Base-by-base conservation (phyloP, 2,888 invertebrate species). In the Acanthococcus lagerstroemiae region DNA sequence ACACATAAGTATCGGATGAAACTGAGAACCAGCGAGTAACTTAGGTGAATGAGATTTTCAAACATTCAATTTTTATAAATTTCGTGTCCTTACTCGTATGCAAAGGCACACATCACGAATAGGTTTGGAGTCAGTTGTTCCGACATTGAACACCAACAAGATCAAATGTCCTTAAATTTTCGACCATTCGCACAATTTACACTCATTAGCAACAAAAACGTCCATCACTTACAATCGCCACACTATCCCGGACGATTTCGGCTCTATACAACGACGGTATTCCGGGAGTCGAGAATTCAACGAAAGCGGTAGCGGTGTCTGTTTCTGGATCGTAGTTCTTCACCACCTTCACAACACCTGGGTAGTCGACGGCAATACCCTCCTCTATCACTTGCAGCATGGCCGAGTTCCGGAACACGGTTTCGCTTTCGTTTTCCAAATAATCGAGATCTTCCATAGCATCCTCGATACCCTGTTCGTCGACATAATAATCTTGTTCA, bases 391-490 rank as follows among this genome's bases (percentile, higher is more conserved):
- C 27, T 52, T 50, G 24, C 4, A 61, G n/a, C 5, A 21, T 17
- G n/a, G 30, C 61, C 3, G 46, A 15, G 19, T 22, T 22, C n/a
- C 52, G 22, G 37, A 52, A 61, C 30, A 61, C 7, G 26, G 46
- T 15, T 9, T 50, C 50, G 17, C 17, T 9, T n/a, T 21, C 50
- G 6, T 57, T 37, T 26, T 60, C 48, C 9, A 26, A 1, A 19
- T 19, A 19, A 12, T 30, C 22, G 17, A 60, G 27, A 9, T 60
- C 48, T 21, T 50, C 48, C 52, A 61, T 61, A 26, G 61, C 30
- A n/a, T 61, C 61, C 19, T 30, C 52, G 24, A 61, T 61, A 3
- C 21, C 61, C 2, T 52, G 30, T n/a, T 61, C 61, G 17, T 52
- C 61, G 9, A 61, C 61, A n/a, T n/a, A n/a, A n/a, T n/a, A n/a